phyloP scores from a whole-genome alignment of 2,113 vertebrate genomes.

The Cavia aperea region DNA sequence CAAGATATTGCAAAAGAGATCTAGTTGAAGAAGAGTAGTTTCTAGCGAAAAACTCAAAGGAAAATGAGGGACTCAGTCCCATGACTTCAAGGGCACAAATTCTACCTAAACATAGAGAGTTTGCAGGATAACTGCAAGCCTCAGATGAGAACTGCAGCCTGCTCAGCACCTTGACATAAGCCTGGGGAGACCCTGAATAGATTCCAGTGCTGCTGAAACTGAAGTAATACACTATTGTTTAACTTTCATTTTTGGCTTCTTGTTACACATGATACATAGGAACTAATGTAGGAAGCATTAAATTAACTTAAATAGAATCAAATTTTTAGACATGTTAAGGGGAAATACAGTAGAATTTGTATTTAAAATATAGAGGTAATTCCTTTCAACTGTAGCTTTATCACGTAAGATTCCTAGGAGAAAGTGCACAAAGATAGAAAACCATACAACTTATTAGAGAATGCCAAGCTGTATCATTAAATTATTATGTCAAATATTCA shows the following conservation, averaged over 20 bases:
- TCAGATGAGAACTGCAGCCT: not conserved
- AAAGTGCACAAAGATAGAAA: not conserved
- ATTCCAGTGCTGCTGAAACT: not conserved
- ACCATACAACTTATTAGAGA: not conserved
- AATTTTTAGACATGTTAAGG: constrained; percentile 20
- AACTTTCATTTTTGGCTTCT: not conserved
- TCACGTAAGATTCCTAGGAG: not conserved
- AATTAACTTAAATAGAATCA: not conserved
- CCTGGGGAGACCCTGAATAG: not conserved
- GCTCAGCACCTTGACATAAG: not conserved
- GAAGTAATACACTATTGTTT: not conserved
- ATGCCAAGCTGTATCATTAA: not conserved
- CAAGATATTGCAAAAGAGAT: not conserved
- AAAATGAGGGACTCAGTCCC: not conserved
- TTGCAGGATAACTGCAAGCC: too few relatives aligned
- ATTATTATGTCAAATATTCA: not conserved
- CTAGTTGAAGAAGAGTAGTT: not conserved
- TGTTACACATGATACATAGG: not conserved
- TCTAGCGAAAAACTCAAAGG: not conserved
- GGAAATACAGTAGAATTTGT: not conserved
- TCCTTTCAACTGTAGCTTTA: not conserved
- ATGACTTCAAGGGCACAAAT: not conserved
- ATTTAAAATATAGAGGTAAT: not conserved
- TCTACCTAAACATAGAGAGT: not conserved
- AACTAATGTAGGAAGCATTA: not conserved